Percentiles rank a stretch among this genome's conserved stretches.
Conservation (phyloP, 2,888 invertebrate genomes). For the Spodoptera exigua region DNA sequence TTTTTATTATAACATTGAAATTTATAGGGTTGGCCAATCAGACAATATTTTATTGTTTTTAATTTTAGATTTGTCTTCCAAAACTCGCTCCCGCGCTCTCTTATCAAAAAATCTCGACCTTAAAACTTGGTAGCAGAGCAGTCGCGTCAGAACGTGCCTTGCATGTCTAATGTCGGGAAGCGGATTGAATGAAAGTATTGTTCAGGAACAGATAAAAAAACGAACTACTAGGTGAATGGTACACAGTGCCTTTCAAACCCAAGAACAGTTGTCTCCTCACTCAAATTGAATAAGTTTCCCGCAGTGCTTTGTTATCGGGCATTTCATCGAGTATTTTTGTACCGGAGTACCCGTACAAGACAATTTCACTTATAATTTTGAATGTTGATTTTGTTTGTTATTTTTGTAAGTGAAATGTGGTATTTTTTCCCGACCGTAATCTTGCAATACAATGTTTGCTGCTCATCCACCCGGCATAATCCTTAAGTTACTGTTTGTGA, state of each 20-base stretch:
- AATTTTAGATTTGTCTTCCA: slow-evolving; percentile 14
- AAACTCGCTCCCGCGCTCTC: slow-evolving; percentile 58
- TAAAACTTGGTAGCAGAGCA: slow-evolving; percentile 69
- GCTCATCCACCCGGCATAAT: slow-evolving; percentile 22
- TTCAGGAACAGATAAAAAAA: slow-evolving; percentile 78
- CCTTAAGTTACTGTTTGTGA: slow-evolving; percentile 18
- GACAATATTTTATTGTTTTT: no score
- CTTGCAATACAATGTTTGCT: slow-evolving; percentile 24
- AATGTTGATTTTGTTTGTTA: slow-evolving; percentile 27
- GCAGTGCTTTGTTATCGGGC: slow-evolving; percentile 79
- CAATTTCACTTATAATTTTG: slow-evolving; percentile 42
- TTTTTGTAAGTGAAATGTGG: slow-evolving; percentile 14
- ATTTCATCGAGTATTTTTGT: slow-evolving; percentile 62
- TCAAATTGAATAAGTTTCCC: slow-evolving; percentile 86
- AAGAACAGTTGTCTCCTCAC: slow-evolving; percentile 83
- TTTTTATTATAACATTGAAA: no score
- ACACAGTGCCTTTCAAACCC: slow-evolving; percentile 80
- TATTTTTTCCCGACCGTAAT: slow-evolving; percentile 11
- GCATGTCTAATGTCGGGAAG: slow-evolving; percentile 79
- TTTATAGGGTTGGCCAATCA: no score
- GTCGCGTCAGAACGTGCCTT: slow-evolving; percentile 80
- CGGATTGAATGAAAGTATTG: slow-evolving; percentile 86
- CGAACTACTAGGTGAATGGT: slow-evolving; percentile 71
- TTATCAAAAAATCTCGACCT: slow-evolving; percentile 57
- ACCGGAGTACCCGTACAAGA: slow-evolving; percentile 65